Evolutionary conservation across 2,888 invertebrate species (phyloP).

Genomic region (Seira musarum): DNA sequence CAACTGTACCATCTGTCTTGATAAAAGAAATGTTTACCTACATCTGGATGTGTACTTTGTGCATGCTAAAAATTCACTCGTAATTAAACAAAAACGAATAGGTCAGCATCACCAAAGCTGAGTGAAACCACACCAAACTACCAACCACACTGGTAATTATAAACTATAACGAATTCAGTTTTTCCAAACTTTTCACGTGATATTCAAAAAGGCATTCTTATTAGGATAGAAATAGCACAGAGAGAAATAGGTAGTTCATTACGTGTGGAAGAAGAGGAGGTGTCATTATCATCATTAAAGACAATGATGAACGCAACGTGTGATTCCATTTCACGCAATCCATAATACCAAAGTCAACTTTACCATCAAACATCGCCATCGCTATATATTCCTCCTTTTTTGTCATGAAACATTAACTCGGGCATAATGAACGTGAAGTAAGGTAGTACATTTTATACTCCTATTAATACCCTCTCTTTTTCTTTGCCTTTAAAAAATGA

Average conservation of each 20-base stretch:
- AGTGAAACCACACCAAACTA: too few relatives aligned
- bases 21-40: too few relatives aligned
- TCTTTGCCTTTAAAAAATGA: too few relatives aligned
- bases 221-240: too few relatives aligned
- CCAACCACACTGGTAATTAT: not conserved
- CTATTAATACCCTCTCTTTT: too few relatives aligned
- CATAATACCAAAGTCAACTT: too few relatives aligned
- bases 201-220: too few relatives aligned
- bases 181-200: not conserved
- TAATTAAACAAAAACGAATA: not conserved
- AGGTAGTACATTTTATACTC: not conserved
- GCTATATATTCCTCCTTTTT: not conserved
- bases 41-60: not conserved
- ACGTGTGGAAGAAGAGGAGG: constrained; percentile 24
- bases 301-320: too few relatives aligned
- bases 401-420: not conserved
- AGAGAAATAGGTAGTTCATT: too few relatives aligned
- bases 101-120: not conserved
- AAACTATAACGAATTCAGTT: too few relatives aligned
- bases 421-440: not conserved
- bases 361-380: too few relatives aligned
- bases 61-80: not conserved
- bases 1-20: not conserved
- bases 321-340: constrained; percentile 9
- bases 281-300: constrained; percentile 37